Evolutionary conservation across 2,113 vertebrate species (phyloP).

Genomic region (Polypterus bichir): DNA sequence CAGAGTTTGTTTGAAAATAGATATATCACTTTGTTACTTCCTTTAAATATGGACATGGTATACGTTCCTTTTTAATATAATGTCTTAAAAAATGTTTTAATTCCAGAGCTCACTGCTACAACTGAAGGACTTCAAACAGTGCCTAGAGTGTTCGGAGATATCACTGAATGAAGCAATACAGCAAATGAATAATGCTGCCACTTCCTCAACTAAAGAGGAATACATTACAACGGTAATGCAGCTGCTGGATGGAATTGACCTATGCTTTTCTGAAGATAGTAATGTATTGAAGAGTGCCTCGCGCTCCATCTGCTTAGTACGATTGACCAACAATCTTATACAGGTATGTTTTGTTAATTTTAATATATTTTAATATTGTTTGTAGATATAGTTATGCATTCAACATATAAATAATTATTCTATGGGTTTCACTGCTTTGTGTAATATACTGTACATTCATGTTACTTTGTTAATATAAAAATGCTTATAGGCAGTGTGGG

Average conservation of each 20-base stretch:
- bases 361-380: too few species aligned
- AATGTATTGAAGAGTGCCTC: constrained; percentile 53
- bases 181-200: constrained; percentile 64
- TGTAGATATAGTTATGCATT: too few species aligned
- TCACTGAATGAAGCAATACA: constrained; percentile 84
- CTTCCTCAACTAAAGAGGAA: constrained; percentile 73
- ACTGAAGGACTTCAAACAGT: constrained; percentile 70
- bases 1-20: too few species aligned
- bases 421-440: too few species aligned
- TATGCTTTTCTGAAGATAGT: constrained; percentile 56
- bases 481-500: too few species aligned
- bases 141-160: constrained; percentile 81
- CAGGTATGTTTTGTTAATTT: constrained; percentile 53
- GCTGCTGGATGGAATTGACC: constrained; percentile 70
- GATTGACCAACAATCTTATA: constrained; percentile 84
- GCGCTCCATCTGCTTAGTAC: constrained; percentile 50
- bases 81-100: too few species aligned
- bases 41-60: too few species aligned
- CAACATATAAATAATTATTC: too few species aligned
- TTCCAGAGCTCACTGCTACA: constrained; percentile 77
- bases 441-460: too few species aligned
- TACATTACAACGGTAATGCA: constrained; percentile 80
- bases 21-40: too few species aligned
- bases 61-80: too few species aligned
- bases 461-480: too few species aligned